These are phyloP conservation scores for Crambe crambe DNA, from an alignment of 37 sponge, comb jelly and placozoan genomes.

Conservation along the genomic window DNA sequence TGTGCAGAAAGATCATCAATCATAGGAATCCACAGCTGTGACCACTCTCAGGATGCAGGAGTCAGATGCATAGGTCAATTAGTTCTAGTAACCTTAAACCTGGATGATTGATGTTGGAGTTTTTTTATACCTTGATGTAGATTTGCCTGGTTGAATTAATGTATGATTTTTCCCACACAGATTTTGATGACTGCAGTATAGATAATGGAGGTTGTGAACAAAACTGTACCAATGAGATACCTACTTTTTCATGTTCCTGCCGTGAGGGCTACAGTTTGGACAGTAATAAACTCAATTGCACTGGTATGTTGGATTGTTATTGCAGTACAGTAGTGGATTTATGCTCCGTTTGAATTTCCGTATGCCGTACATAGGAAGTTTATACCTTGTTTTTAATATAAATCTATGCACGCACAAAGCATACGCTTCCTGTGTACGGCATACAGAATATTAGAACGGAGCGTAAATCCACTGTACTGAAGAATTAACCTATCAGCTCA, in stretches of 20 bases:
- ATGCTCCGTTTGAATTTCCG: too few relatives aligned
- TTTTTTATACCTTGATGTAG: background rate
- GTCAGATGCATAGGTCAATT: conserved; percentile 44
- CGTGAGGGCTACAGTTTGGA: conserved; percentile 30
- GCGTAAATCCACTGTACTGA: conserved; percentile 16
- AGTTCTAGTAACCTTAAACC: background rate
- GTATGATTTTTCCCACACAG: conserved; percentile 14
- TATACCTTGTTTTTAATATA: conserved; percentile 9
- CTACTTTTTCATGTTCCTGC: conserved; percentile 53
- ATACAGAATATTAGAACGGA: too few relatives aligned
- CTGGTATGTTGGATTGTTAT: background rate
- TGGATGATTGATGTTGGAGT: too few relatives aligned
- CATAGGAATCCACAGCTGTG: conserved; percentile 38
- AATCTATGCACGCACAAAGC: too few relatives aligned
- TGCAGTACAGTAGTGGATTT: background rate
- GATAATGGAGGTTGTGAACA: conserved; percentile 34
- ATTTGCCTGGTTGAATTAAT: background rate
- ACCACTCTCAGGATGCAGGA: conserved; percentile 61
- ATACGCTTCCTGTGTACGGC: too few relatives aligned
- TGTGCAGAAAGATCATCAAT: background rate
- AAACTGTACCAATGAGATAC: conserved; percentile 47
- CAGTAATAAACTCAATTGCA: conserved; percentile 14
- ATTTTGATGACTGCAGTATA: conserved; percentile 66
- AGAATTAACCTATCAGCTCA: background rate
- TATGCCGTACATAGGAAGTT: too few relatives aligned